These are phyloP conservation scores for Lipotes vexillifer DNA, from an alignment of 2,113 vertebrate species.

Conservation along the genomic window DNA sequence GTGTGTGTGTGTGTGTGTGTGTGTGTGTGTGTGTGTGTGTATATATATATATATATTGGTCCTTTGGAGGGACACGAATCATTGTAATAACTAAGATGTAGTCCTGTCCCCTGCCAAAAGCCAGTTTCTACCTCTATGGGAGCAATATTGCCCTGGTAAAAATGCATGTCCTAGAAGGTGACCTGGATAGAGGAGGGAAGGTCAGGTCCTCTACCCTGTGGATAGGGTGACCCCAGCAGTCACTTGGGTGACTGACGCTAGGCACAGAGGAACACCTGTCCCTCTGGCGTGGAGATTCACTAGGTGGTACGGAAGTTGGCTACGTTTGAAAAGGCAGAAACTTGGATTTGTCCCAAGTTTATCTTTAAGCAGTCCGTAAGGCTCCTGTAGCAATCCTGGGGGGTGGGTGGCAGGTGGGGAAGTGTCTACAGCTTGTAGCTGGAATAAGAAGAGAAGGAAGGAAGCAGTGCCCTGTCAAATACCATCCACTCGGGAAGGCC, in stretches of 20 bases:
- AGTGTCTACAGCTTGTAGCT: background rate
- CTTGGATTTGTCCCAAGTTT: background rate
- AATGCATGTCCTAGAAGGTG: background rate
- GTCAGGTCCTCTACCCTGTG: background rate
- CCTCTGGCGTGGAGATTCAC: background rate
- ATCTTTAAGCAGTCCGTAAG: background rate
- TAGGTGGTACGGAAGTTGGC: background rate
- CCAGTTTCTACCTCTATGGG: background rate
- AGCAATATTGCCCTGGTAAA: background rate
- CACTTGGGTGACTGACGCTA: background rate
- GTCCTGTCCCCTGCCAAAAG: too few species aligned
- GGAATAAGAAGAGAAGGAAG: background rate
- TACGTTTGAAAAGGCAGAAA: background rate
- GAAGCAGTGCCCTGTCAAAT: background rate
- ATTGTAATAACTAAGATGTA: background rate
- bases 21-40: fast-evolving
- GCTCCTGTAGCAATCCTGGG: background rate
- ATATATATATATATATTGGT: background rate
- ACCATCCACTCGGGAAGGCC: background rate
- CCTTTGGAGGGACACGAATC: background rate
- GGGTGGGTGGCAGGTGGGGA: background rate
- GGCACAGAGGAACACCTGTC: background rate
- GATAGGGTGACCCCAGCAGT: background rate
- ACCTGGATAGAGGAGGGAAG: background rate
- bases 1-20: too few species aligned